Conservation (phyloP, 2,888 invertebrate species). For the Ypsolopha scabrella region DNA sequence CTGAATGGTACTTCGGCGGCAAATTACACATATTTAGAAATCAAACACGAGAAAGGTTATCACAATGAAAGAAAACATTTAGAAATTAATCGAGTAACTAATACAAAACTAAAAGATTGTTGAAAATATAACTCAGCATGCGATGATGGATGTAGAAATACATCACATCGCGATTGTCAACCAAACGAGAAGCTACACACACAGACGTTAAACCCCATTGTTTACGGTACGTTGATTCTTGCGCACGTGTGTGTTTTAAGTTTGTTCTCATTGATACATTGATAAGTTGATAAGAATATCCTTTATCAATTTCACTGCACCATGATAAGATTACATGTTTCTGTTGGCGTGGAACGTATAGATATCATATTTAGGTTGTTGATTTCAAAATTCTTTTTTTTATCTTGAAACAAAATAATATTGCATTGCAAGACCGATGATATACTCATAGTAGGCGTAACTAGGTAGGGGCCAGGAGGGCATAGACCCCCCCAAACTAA, state of each 20-base stretch:
- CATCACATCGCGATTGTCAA: constrained; percentile 71
- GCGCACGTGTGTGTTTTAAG: constrained; percentile 38
- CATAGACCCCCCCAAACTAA: too few species aligned
- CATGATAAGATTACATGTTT: too few species aligned
- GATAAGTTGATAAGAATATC: constrained; percentile 22
- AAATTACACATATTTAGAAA: constrained; percentile 89
- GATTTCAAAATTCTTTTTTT: too few species aligned
- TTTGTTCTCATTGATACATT: constrained; percentile 46
- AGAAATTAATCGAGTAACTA: constrained; percentile 63
- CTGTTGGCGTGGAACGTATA: too few species aligned
- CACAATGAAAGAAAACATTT: constrained; percentile 67
- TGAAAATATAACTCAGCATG: constrained; percentile 67
- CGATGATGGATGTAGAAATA: constrained; percentile 67
- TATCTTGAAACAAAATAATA: too few species aligned
- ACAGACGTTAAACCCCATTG: constrained; percentile 48
- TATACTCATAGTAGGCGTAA: too few species aligned
- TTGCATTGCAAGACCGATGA: too few species aligned
- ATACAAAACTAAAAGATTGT: constrained; percentile 63
- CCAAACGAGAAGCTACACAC: constrained; percentile 65
- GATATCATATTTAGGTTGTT: too few species aligned
- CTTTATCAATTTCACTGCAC: neutral
- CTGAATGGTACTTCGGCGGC: constrained; percentile 93
- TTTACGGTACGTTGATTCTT: constrained; percentile 53
- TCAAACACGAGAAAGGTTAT: constrained; percentile 60
- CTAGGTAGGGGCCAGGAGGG: too few species aligned